These are phyloP conservation scores for Henricia sp. DNA, from an alignment of 53 echinoderm and acorn worm genomes.

Conservation along the genomic window DNA sequence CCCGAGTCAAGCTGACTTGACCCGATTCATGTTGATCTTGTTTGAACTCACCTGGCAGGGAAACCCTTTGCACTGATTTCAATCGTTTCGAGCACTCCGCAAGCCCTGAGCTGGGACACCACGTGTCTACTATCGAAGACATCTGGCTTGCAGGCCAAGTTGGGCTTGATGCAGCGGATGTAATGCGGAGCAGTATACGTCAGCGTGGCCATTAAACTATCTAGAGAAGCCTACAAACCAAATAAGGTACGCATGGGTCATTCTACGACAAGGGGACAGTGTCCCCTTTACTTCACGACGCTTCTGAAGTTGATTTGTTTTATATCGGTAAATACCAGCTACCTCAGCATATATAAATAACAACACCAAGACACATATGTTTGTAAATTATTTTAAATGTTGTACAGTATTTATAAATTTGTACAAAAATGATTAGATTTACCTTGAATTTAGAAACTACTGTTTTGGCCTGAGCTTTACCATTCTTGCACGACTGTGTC, in stretches of 20 bases:
- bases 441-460: conserved; percentile 94
- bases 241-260: too few species aligned
- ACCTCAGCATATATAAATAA: too few species aligned
- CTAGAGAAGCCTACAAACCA: conserved; percentile 72
- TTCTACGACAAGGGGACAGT: too few species aligned
- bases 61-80: conserved; percentile 90
- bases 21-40: too few species aligned
- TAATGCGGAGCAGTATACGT: conserved; percentile 70
- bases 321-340: too few species aligned
- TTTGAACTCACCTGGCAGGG: conserved; percentile 84
- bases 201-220: conserved; percentile 78
- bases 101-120: conserved; percentile 86
- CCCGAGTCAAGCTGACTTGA: too few species aligned
- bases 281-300: too few species aligned
- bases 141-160: conserved; percentile 66
- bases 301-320: too few species aligned
- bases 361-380: too few species aligned
- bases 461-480: conserved; percentile 71
- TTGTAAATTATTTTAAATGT: too few species aligned
- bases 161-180: conserved; percentile 94
- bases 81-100: conserved; percentile 94
- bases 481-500: conserved; percentile 20
- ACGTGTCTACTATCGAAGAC: conserved; percentile 79
- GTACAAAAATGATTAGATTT: too few species aligned
- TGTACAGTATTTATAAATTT: too few species aligned